phyloP scores from a whole-genome alignment of 2,888 invertebrate species.

The Galerucella pusilla region DNA sequence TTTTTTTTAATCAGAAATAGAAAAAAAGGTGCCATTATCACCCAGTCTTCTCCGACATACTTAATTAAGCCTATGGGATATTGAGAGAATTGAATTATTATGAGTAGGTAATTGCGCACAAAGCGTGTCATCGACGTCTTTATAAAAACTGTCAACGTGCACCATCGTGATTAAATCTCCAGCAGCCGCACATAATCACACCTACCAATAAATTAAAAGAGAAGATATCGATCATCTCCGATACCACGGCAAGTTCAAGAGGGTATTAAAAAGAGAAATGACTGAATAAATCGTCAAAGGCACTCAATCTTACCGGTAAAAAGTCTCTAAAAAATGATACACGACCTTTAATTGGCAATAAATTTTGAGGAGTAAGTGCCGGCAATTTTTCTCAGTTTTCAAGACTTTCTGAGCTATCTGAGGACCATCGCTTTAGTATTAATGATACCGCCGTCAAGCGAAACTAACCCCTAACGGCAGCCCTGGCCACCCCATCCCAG shows the following conservation, averaged over 20 bases:
- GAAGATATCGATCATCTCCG: slow-evolving; percentile 41
- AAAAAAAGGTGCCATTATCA: too few relatives aligned
- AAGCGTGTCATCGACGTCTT: not conserved
- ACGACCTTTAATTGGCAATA: slow-evolving; percentile 58
- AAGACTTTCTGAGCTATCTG: slow-evolving; percentile 55
- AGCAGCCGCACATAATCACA: not conserved
- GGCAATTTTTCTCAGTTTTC: slow-evolving; percentile 61
- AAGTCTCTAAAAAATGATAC: slow-evolving; percentile 48
- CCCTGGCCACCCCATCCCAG: slow-evolving; percentile 47
- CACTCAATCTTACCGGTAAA: slow-evolving; percentile 49
- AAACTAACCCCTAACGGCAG: slow-evolving; percentile 54
- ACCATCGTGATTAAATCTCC: not conserved
- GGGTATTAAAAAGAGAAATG: slow-evolving; percentile 49
- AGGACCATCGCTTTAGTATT: slow-evolving; percentile 59
- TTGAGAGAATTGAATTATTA: not conserved
- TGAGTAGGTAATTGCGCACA: not conserved
- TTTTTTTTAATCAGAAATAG: too few relatives aligned
- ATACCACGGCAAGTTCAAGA: slow-evolving; percentile 43
- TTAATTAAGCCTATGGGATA: not conserved
- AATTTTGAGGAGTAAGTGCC: slow-evolving; percentile 51
- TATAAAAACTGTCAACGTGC: slow-evolving; percentile 8
- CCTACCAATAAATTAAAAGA: slow-evolving; percentile 36
- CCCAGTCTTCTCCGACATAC: not conserved
- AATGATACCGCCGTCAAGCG: slow-evolving; percentile 57
- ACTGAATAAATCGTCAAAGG: slow-evolving; percentile 42